Conservation (phyloP, 37 sponge, comb jelly and placozoan genomes). For the Crambe crambe region DNA sequence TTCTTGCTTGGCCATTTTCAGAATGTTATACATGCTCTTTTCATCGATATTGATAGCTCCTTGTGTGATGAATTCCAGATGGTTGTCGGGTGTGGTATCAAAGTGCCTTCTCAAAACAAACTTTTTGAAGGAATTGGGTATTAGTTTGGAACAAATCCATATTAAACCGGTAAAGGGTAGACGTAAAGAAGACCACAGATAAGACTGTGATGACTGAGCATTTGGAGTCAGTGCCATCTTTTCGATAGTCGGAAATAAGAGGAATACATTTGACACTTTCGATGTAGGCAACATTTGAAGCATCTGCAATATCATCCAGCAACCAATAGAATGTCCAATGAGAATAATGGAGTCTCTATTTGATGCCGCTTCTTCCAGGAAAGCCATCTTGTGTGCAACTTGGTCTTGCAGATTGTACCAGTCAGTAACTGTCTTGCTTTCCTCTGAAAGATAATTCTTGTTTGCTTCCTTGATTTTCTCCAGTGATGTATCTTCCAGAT, state of each 20-base stretch:
- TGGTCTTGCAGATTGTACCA: conserved; percentile 78
- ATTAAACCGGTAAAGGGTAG: conserved; percentile 7
- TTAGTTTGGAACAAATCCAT: conserved; percentile 18
- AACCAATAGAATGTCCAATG: conserved; percentile 88
- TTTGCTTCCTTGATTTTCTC: background rate
- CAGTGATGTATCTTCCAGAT: background rate
- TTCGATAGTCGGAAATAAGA: conserved; percentile 82
- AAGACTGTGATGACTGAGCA: conserved; percentile 18
- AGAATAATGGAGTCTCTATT: conserved; percentile 37
- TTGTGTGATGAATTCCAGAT: conserved; percentile 24
- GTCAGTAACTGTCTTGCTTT: conserved; percentile 9
- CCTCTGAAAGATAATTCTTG: background rate
- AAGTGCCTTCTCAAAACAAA: conserved; percentile 15
- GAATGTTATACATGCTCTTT: conserved; percentile 47
- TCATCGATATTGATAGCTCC: conserved; percentile 37
- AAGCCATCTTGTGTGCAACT: conserved; percentile 81
- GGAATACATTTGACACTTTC: conserved; percentile 41
- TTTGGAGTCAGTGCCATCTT: conserved; percentile 57
- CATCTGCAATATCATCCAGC: conserved; percentile 74
- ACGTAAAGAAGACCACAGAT: conserved; percentile 32
- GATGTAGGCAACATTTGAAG: conserved; percentile 27
- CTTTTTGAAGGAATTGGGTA: background rate
- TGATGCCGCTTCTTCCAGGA: conserved; percentile 22
- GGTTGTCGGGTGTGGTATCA: conserved; percentile 27
- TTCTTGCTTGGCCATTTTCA: conserved; percentile 63